Conservation (phyloP, 2,888 invertebrate species). For the Cybosia mesomella region DNA sequence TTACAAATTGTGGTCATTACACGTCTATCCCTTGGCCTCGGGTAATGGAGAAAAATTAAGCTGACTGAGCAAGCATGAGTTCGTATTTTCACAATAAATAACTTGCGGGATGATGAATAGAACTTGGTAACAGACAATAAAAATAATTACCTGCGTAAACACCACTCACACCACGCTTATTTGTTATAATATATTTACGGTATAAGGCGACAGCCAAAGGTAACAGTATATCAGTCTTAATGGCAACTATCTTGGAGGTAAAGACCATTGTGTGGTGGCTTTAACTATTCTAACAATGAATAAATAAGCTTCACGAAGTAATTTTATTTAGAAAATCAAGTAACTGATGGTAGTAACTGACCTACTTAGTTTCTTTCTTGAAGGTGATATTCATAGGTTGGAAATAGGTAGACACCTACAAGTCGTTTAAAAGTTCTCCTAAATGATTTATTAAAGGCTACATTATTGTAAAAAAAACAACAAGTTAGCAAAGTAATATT, state of each 20-base stretch:
- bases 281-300: background rate
- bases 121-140: constrained; percentile 41
- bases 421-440: no score
- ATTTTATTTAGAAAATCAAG: no score
- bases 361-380: background rate
- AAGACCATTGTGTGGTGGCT: constrained; percentile 1
- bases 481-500: no score
- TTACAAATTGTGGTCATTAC: constrained; percentile 48
- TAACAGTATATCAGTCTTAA: constrained; percentile 47
- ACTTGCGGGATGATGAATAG: constrained; percentile 39
- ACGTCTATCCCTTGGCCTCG: constrained; percentile 32
- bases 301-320: constrained; percentile 26
- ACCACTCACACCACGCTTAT: constrained; percentile 25
- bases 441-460: no score
- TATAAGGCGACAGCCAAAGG: constrained; percentile 36
- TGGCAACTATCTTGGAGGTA: constrained; percentile 37
- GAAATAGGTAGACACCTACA: background rate
- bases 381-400: background rate
- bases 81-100: constrained; percentile 46
- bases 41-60: constrained; percentile 48
- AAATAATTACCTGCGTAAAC: constrained; percentile 41
- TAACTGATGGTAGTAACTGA: background rate
- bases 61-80: constrained; percentile 31
- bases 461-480: no score
- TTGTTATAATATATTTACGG: constrained; percentile 1